A percentile compares a stretch with the other conserved stretches of the same genome.
These are phyloP conservation scores for Zophobas morio DNA, from an alignment of 1,140 invertebrate genomes.

Conservation along the genomic window DNA sequence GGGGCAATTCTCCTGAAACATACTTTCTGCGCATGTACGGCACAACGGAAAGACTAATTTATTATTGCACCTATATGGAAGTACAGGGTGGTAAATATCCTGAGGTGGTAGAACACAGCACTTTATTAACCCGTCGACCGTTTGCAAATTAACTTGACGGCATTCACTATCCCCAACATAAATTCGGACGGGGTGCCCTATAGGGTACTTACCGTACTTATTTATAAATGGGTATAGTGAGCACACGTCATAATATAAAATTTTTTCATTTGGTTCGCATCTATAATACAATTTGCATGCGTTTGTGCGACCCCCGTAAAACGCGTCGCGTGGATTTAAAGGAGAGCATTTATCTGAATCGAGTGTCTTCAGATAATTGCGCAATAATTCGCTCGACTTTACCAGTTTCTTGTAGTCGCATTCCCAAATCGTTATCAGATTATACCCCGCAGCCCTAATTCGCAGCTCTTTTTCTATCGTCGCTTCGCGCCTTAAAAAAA, in stretches of 20 bases:
- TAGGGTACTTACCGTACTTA: too few relatives aligned
- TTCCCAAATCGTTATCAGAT: slow-evolving; percentile 5
- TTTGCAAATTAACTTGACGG: neutral
- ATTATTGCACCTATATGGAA: neutral
- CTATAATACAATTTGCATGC: too few relatives aligned
- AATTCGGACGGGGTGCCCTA: neutral
- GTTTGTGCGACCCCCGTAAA: too few relatives aligned
- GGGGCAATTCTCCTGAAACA: neutral
- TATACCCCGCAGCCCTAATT: neutral
- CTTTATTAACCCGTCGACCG: neutral
- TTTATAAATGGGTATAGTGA: too few relatives aligned
- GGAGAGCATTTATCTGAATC: neutral
- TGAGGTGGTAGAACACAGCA: neutral
- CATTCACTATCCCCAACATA: slow-evolving; percentile 1
- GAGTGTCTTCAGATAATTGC: neutral
- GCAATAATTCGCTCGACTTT: neutral
- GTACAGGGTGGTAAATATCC: neutral
- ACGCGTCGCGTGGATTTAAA: neutral
- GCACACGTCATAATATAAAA: too few relatives aligned
- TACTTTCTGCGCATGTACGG: neutral
- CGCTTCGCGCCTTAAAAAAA: neutral
- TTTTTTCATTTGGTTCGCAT: too few relatives aligned
- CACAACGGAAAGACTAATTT: neutral
- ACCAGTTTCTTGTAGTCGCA: neutral
- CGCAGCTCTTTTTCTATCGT: neutral